Evolutionary conservation across 23 tunicate species (phyloP), one percentile per base, ranked within the genome.

Genomic region (Styela clava): DNA sequence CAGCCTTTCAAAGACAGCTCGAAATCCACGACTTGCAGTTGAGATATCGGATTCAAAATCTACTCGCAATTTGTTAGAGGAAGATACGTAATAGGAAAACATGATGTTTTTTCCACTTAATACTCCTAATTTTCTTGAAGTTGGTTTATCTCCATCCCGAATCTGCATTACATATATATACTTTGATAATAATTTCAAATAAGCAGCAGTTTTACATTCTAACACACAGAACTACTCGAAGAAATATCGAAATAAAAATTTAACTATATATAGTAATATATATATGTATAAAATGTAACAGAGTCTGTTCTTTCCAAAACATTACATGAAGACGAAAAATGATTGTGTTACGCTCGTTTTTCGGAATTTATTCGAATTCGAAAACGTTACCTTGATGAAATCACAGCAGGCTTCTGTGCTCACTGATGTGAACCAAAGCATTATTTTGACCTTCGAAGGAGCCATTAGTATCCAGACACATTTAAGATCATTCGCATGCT

Each of bases 341-440:
- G n/a, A n/a, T n/a, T n/a, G n/a, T n/a, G n/a, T n/a, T n/a, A n/a
- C n/a, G n/a, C n/a, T n/a, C n/a, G n/a, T n/a, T n/a, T n/a, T n/a
- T n/a, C n/a, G n/a, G n/a, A n/a, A n/a, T n/a, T n/a, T n/a, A n/a
- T n/a, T n/a, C n/a, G n/a, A n/a, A n/a, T n/a, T n/a, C n/a, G n/a
- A n/a, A n/a, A 44, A 31, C n/a, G 27, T 65, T 67, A 79, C 89
- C 73, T 86, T 83, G 29, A 86, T 34, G 33, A 67, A 72, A 62
- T 86, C 89, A 74, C 89, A 86, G 76, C 89, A 86, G 21, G 61
- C 64, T 62, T 86, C 89, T 1, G 85, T 86, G 72, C 71, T 31
- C 9, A 86, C 35, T 31, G 69, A 32, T 3, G 89, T 86, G 31
- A 86, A 63, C 35, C 79, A 68, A 0, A 86, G 26, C 63, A 62